Conservation (phyloP, 64 coral and sea anemone species). For the Montipora sp. region DNA sequence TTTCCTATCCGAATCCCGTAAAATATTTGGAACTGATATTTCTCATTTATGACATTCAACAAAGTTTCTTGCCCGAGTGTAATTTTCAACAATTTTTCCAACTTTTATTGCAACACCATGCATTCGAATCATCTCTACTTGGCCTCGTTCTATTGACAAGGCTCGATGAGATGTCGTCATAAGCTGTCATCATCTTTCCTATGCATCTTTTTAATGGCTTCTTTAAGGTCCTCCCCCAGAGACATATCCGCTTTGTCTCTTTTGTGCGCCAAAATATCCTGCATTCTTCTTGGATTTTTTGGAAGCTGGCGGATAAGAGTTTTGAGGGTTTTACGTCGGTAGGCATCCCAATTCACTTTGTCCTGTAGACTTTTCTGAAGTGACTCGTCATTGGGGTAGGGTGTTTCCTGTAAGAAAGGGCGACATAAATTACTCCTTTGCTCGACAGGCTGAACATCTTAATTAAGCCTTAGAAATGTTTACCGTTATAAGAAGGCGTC, state of each 20-base stretch:
- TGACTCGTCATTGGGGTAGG: slow-evolving; percentile 56
- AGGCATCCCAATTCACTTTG: slow-evolving; percentile 80
- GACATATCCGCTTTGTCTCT: slow-evolving; percentile 44
- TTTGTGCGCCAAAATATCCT: slow-evolving; percentile 37
- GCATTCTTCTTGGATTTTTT: slow-evolving; percentile 21
- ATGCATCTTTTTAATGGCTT: slow-evolving; percentile 44
- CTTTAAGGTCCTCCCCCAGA: slow-evolving; percentile 56
- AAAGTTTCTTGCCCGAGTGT: no score
- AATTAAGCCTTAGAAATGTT: background rate
- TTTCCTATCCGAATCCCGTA: no score
- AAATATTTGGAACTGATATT: no score
- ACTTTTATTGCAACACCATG: no score
- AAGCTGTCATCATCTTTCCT: slow-evolving; percentile 31
- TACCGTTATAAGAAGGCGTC: slow-evolving; percentile 78
- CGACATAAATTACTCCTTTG: background rate
- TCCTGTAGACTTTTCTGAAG: slow-evolving; percentile 73
- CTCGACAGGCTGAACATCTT: no score
- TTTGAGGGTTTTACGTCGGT: slow-evolving; percentile 60
- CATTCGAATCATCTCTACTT: background rate
- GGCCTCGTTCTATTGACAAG: background rate
- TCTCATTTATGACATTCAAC: no score
- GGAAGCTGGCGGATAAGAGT: slow-evolving; percentile 36
- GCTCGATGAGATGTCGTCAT: background rate
- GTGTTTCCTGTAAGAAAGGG: slow-evolving; percentile 46
- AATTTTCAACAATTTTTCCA: no score